phyloP scores from a whole-genome alignment of 2,113 vertebrate genomes.

The Pao palembangensis region DNA sequence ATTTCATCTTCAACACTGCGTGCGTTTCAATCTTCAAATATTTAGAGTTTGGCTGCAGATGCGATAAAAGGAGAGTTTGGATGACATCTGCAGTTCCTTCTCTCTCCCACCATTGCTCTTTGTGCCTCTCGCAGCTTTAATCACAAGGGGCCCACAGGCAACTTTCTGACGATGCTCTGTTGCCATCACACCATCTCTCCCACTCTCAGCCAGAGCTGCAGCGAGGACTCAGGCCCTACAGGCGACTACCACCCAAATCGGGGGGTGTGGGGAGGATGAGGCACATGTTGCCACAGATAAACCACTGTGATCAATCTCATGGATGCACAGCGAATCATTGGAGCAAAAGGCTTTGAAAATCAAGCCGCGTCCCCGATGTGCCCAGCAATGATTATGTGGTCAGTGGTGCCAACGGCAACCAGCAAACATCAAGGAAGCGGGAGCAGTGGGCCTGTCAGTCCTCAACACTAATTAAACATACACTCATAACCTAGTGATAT shows the following conservation, averaged over 20 bases:
- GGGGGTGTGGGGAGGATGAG: constrained; percentile 56
- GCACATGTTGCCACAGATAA: constrained; percentile 81
- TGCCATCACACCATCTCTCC: constrained; percentile 64
- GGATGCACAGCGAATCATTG: constrained; percentile 78
- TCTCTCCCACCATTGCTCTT: constrained; percentile 29
- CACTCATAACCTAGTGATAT: constrained; percentile 59
- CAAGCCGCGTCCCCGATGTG: constrained; percentile 77
- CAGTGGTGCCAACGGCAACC: constrained; percentile 77
- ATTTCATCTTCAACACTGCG: constrained; percentile 26
- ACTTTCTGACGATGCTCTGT: constrained; percentile 56
- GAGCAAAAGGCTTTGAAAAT: constrained; percentile 80
- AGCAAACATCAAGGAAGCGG: constrained; percentile 76
- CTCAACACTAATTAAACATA: constrained; percentile 78
- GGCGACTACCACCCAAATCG: constrained; percentile 72
- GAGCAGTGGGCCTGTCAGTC: constrained; percentile 69
- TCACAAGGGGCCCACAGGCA: constrained; percentile 69
- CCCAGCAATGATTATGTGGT: constrained; percentile 79
- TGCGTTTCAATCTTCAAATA: background rate
- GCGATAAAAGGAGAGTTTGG: constrained; percentile 49
- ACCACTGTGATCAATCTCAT: constrained; percentile 81
- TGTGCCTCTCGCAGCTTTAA: constrained; percentile 60
- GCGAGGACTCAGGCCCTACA: constrained; percentile 72
- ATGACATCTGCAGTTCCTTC: constrained; percentile 58
- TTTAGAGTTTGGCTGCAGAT: background rate
- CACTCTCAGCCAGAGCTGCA: constrained; percentile 55